These are phyloP conservation scores for Thereva nobilitata DNA, from an alignment of 2,888 invertebrate species.

Conservation along the genomic window DNA sequence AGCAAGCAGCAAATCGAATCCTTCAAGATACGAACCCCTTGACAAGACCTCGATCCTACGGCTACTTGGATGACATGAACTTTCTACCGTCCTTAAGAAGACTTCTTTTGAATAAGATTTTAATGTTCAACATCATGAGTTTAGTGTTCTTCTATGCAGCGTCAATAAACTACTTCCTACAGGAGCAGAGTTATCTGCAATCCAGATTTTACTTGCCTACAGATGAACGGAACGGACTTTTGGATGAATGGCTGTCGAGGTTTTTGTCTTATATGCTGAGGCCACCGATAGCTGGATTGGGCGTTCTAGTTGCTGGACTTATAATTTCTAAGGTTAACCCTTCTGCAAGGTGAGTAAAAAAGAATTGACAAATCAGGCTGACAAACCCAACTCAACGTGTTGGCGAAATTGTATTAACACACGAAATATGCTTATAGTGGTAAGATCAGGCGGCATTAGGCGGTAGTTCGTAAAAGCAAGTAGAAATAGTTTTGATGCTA, in stretches of 20 bases:
- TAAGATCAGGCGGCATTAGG: no score
- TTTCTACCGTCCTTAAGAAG: constrained; percentile 61
- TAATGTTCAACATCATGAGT: constrained; percentile 61
- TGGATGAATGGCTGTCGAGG: constrained; percentile 62
- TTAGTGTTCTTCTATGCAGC: constrained; percentile 61
- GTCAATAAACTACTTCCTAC: constrained; percentile 61
- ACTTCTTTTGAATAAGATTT: constrained; percentile 62
- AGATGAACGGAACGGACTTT: constrained; percentile 59
- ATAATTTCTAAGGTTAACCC: constrained; percentile 62
- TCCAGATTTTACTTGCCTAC: constrained; percentile 64
- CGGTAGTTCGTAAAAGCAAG: no score
- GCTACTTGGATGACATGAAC: constrained; percentile 54
- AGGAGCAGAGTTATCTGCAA: constrained; percentile 64
- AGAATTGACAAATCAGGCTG: no score
- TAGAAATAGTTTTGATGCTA: no score
- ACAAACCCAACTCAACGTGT: no score
- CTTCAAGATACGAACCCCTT: constrained; percentile 54
- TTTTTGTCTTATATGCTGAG: constrained; percentile 62
- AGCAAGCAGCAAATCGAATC: constrained; percentile 63
- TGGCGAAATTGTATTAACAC: no score
- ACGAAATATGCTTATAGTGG: no score
- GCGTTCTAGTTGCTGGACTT: constrained; percentile 62
- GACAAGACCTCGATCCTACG: constrained; percentile 49
- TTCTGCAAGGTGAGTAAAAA: constrained; percentile 53
- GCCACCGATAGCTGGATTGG: constrained; percentile 62